phyloP scores from a whole-genome alignment of 2,888 invertebrate species.

The Sussaba pulchella region DNA sequence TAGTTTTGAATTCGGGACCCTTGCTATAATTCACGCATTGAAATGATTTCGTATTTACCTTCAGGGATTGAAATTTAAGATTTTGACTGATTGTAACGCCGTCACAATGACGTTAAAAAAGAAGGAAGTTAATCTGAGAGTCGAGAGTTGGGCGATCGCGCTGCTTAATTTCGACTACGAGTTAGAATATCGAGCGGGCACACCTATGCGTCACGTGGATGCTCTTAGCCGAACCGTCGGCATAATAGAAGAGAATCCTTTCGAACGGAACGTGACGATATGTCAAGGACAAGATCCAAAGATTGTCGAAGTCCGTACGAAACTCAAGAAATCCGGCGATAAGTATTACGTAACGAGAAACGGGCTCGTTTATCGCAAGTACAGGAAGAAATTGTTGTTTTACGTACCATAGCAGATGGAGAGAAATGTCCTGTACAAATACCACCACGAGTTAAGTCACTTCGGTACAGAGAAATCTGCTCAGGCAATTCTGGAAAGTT shows the following conservation, averaged over 20 bases:
- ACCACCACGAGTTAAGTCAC: constrained; percentile 70
- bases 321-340: constrained; percentile 43
- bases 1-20: constrained; percentile 76
- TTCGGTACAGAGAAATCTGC: constrained; percentile 64
- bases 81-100: constrained; percentile 74
- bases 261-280: constrained; percentile 63
- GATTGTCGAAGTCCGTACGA: constrained; percentile 48
- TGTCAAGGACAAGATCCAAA: constrained; percentile 56
- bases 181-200: constrained; percentile 70
- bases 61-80: constrained; percentile 70
- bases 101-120: constrained; percentile 70
- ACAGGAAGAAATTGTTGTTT: constrained; percentile 57
- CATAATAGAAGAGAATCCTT: constrained; percentile 63
- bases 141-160: constrained; percentile 74
- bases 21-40: constrained; percentile 70
- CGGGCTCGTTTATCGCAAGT: constrained; percentile 68
- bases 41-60: constrained; percentile 73
- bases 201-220: constrained; percentile 74
- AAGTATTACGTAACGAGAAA: constrained; percentile 64
- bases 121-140: constrained; percentile 74
- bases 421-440: constrained; percentile 54
- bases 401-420: constrained; percentile 68
- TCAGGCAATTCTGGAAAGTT: constrained; percentile 52
- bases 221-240: constrained; percentile 68
- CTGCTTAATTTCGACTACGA: constrained; percentile 72